Percentiles rank a stretch among this genome's conserved stretches.
These are phyloP conservation scores for Rhodophaea formosa DNA, from an alignment of 2,888 invertebrate species.

Conservation along the genomic window DNA sequence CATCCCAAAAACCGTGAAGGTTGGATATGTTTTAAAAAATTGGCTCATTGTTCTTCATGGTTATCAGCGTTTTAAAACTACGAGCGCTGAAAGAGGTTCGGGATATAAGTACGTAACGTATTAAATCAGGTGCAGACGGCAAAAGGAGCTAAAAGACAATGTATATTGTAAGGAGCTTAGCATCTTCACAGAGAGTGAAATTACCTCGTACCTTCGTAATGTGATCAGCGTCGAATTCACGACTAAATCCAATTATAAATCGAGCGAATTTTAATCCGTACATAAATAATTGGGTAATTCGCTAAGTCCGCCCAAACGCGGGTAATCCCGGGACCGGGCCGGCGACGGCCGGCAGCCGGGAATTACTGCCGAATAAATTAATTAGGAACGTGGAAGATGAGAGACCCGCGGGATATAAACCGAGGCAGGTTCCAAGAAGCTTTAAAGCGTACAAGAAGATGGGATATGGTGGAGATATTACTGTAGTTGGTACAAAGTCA, in stretches of 20 bases:
- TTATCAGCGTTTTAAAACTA: no score
- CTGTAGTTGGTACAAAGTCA: no score
- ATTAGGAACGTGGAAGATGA: not conserved
- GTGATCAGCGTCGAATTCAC: not conserved
- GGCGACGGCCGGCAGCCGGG: not conserved
- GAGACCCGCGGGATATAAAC: not conserved
- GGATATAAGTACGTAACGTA: no score
- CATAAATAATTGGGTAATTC: conserved; percentile 8
- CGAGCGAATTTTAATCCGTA: conserved; percentile 4
- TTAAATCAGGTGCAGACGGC: no score
- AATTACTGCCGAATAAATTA: conserved; percentile 5
- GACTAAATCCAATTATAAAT: conserved; percentile 6
- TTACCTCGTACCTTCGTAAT: not conserved
- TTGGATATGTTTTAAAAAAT: no score
- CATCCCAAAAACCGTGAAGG: no score
- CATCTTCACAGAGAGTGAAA: not conserved
- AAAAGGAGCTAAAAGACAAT: no score
- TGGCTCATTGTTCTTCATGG: no score
- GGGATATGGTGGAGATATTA: no score
- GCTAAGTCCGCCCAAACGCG: conserved; percentile 3
- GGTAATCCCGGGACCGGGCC: not conserved
- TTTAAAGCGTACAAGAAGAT: not conserved
- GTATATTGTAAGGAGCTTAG: no score
- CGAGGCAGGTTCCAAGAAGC: not conserved
- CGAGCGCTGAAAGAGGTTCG: no score